phyloP scores from a whole-genome alignment of 2,888 invertebrate genomes.

The Antheraea assamensis region DNA sequence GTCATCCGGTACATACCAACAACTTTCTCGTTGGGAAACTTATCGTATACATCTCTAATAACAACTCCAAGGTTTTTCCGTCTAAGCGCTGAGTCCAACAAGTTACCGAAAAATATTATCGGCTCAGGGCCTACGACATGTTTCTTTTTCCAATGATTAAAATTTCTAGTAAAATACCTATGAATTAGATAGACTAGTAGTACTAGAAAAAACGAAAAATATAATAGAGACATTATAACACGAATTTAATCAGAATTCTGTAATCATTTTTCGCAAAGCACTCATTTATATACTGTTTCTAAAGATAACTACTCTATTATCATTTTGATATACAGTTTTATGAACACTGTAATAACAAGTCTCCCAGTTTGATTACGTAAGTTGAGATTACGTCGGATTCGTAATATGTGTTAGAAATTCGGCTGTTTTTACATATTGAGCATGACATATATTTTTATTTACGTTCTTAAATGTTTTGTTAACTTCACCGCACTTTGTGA shows the following conservation, averaged over 20 bases:
- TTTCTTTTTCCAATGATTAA: slow-evolving; percentile 53
- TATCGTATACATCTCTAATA: slow-evolving; percentile 44
- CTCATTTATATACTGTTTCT: not conserved
- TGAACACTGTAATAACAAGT: not conserved
- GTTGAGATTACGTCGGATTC: not conserved
- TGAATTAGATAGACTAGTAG: slow-evolving; percentile 33
- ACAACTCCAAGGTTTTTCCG: slow-evolving; percentile 36
- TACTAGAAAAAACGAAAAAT: slow-evolving; percentile 25
- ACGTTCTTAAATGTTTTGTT: too few relatives aligned
- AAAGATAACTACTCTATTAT: not conserved
- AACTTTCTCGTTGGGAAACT: slow-evolving; percentile 52
- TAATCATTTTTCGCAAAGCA: not conserved
- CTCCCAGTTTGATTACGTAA: not conserved
- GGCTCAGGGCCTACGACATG: slow-evolving; percentile 50
- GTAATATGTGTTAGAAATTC: too few relatives aligned
- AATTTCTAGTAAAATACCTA: slow-evolving; percentile 49
- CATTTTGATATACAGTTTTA: not conserved
- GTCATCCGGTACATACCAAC: slow-evolving; percentile 57
- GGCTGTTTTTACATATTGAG: too few relatives aligned
- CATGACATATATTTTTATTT: too few relatives aligned
- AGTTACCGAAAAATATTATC: slow-evolving; percentile 48
- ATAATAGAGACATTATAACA: slow-evolving; percentile 21
- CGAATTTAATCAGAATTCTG: not conserved
- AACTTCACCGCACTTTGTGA: too few relatives aligned
- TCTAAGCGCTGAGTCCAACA: slow-evolving; percentile 41